Base-by-base conservation (phyloP, 2,888 invertebrate genomes). In the Drosophila flavopinicola region DNA sequence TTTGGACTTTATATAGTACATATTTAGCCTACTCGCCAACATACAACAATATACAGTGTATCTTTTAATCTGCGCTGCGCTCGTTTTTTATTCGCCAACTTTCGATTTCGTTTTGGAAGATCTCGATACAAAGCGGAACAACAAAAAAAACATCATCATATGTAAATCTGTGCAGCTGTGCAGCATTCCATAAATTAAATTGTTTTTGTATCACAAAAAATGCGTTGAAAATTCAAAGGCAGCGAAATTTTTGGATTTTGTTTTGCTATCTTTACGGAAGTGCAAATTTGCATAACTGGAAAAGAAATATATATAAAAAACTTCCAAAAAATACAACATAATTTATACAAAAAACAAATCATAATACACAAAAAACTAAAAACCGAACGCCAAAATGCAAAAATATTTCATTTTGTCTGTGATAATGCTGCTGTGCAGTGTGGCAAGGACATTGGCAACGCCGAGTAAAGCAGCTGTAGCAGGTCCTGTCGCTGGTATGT, bases 321-420 rank as follows among this genome's bases (percentile, higher is more conserved):
- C n/a, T n/a, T 47, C 51, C 49, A 64, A 68, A 44, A 44, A 47
- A 70, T 35, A 24, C 7, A 33, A 33, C 10, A 45, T 11, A 9
- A 60, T 11, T 37, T 35, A 60, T 47, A 30, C 6, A 48, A 44
- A 76, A 72, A 47, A 27, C 10, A 42, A 7, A 32, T n/a, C 6
- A 41, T 17, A 39, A 49, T 32, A 41, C 44, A 45, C 25, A 33
- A 41, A 37, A 45, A 45, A 53, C 38, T 54, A 57, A 30, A 53
- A 42, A 71, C 64, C 53, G 38, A 35, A 6, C 33, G 45, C 10
- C 52, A 56, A 57, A 48, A 75, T 91, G 91, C 88, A 88, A 73
- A 90, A 88, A 61, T 88, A 87, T 85, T 69, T 88, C 25, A 70
- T 89, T 63, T 82, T 89, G 71, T 83, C 90, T 89, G 89, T 90